A percentile compares a stretch with the other conserved stretches of the same genome.
Conservation (phyloP, 2,797 vertebrate genomes). For the Lacerta agilis region DNA sequence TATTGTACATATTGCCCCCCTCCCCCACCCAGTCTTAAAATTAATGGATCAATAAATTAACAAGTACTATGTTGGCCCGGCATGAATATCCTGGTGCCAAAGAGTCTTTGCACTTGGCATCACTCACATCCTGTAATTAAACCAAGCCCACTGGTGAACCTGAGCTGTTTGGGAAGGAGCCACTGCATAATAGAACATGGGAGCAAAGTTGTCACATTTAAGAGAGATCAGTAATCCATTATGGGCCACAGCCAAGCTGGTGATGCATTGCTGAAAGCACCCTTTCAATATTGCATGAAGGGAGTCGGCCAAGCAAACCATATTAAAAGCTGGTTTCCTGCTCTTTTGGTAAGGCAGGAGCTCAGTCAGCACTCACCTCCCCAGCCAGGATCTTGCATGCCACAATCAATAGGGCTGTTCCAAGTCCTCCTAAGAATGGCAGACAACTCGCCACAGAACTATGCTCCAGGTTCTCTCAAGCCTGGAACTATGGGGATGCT, state of each 20-base stretch:
- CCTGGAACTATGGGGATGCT: not conserved
- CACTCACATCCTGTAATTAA: constrained; percentile 47
- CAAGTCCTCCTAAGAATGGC: accelerated
- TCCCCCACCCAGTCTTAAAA: constrained; percentile 12
- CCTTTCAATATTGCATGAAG: constrained; percentile 52
- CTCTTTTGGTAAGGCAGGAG: not conserved
- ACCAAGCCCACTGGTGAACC: constrained; percentile 35
- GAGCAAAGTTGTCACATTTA: constrained; percentile 27
- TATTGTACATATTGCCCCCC: too few species aligned
- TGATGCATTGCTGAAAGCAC: constrained; percentile 18
- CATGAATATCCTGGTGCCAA: constrained; percentile 43
- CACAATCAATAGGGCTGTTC: not conserved
- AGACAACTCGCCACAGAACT: not conserved
- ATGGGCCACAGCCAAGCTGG: constrained; percentile 15
- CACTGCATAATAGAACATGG: not conserved
- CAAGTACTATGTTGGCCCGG: constrained; percentile 43
- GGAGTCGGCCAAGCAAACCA: constrained; percentile 40
- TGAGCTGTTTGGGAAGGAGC: constrained; percentile 32
- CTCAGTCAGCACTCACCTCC: accelerated
- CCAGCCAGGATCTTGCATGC: accelerated
- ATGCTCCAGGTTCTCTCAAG: not conserved
- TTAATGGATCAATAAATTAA: constrained; percentile 34
- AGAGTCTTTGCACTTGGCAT: constrained; percentile 42
- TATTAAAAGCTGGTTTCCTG: constrained; percentile 49
- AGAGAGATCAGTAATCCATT: constrained; percentile 31